Conservation (phyloP, 2,113 vertebrate genomes). For the Pachyramphus minor region DNA sequence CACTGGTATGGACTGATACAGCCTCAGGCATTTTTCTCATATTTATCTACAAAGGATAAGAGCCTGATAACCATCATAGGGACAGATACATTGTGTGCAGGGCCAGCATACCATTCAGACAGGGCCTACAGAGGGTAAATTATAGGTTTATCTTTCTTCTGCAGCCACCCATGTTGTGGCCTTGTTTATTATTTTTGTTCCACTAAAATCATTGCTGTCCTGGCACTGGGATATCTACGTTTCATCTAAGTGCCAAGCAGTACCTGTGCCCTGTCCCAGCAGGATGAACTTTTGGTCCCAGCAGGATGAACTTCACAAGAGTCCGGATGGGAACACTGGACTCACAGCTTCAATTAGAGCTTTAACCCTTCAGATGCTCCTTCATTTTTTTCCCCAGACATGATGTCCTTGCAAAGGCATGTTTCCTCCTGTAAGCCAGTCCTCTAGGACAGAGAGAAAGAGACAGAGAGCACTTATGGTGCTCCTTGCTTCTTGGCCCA, state of each 20-base stretch:
- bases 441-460: not conserved
- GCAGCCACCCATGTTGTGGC: not conserved
- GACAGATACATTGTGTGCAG: not conserved
- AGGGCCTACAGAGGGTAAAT: not conserved
- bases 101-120: fast-evolving
- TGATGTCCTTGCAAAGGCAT: not conserved
- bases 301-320: not conserved
- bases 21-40: not conserved
- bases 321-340: not conserved
- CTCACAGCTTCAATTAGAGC: not conserved
- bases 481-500: not conserved
- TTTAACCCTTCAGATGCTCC: not conserved
- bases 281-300: not conserved
- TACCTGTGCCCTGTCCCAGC: not conserved
- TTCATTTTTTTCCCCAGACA: fast-evolving
- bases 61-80: not conserved
- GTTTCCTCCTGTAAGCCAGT: not conserved
- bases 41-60: not conserved
- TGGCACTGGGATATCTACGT: not conserved
- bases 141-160: not conserved
- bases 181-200: not conserved
- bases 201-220: not conserved
- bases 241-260: not conserved
- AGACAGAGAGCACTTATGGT: not conserved
- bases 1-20: not conserved